These are phyloP conservation scores for Guaruba guarouba DNA, from an alignment of 2,113 vertebrate genomes.

Conservation along the genomic window DNA sequence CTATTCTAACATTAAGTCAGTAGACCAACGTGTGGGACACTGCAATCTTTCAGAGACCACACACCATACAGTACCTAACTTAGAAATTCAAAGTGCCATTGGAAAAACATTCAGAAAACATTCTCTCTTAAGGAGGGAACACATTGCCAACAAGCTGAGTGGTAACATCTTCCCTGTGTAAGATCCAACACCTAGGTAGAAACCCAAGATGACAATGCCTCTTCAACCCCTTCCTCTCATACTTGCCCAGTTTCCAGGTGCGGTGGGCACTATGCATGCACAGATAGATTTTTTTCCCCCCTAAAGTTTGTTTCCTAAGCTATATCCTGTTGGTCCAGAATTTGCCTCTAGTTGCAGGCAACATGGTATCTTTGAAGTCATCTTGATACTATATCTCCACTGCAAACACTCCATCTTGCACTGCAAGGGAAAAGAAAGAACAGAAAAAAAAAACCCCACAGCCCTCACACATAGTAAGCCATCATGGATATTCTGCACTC, in stretches of 20 bases:
- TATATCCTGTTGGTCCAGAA: neutral
- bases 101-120: neutral
- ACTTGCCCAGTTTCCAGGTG: neutral
- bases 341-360: neutral
- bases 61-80: neutral
- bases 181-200: neutral
- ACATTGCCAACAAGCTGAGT: neutral
- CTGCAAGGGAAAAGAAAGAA: neutral
- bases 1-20: neutral
- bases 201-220: neutral
- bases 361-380: neutral
- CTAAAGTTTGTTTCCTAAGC: neutral
- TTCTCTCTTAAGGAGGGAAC: neutral
- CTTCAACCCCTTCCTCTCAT: neutral
- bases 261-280: neutral
- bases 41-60: neutral
- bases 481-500: neutral
- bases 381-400: neutral
- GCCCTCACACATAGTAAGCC: neutral
- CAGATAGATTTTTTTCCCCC: neutral
- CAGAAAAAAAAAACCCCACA: neutral
- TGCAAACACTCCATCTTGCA: neutral
- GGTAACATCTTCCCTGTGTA: neutral
- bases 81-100: neutral
- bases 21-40: neutral